Evolutionary conservation across 2,888 invertebrate species (phyloP), one percentile per base, ranked within the genome.

Genomic region (Sphaeridia pumilis): DNA sequence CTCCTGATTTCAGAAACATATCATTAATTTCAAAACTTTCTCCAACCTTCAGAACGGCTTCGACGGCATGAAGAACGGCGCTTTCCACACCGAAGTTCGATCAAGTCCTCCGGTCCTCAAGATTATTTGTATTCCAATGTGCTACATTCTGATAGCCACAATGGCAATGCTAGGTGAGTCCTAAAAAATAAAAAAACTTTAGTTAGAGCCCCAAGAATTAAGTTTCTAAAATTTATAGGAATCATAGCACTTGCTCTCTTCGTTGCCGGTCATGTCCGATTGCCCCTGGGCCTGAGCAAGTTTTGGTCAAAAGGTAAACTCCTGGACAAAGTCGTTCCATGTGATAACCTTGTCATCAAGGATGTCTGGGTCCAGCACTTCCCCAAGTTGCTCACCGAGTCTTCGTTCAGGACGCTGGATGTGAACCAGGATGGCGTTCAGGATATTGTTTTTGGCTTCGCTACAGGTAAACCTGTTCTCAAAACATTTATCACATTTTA

Each of bases 391-490:
- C 77, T 79, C 49, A 81, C 84, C 12, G 86, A 86, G 70, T 81
- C 84, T 50, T 80, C 85, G 0, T 72, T 86, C 58, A 74, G 83
- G 60, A 74, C 80, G 55, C 73, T 78, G 24, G 85, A 87, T 69
- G 75, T 85, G 1, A 82, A 86, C 70, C 72, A 73, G 2, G 86
- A 87, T 72, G 78, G 77, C 20, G 68, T 81, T 10, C 75, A 79
- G 46, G 87, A 87, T 70, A 73, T 85, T 24, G 75, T 87, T 50
- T 75, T 86, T 58, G 86, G 85, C 56, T 87, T 82, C 70, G 84
- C 82, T 49, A 83, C 85, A 69, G 83, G 83, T 83, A 68, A 59
- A 17, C 46, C n/a, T 3, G n/a, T n/a, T n/a, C n/a, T n/a, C n/a
- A n/a, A n/a, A n/a, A n/a, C n/a, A n/a, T n/a, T n/a, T n/a, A n/a